phyloP scores from a whole-genome alignment of 2,888 invertebrate species.

The Lasioglossum pauxillum region DNA sequence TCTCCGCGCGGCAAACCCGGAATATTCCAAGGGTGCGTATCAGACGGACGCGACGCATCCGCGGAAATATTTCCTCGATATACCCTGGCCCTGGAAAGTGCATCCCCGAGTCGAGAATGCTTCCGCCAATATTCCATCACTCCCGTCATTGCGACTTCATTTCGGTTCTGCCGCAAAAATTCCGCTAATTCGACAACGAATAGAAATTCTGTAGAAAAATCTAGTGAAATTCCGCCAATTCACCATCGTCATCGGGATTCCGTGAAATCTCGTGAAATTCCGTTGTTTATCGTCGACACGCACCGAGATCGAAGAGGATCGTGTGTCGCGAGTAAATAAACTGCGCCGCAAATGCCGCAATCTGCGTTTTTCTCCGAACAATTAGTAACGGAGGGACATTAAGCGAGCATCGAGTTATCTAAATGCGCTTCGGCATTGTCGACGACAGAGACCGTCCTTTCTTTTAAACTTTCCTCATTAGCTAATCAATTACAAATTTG shows the following conservation, averaged over 20 bases:
- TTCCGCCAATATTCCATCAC: not conserved
- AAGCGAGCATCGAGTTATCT: conserved; percentile 33
- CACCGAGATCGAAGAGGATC: not conserved
- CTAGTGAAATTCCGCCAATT: not conserved
- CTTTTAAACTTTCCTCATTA: conserved; percentile 41
- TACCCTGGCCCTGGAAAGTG: not conserved
- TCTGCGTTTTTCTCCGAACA: conserved; percentile 33
- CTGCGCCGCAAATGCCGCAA: conserved; percentile 32
- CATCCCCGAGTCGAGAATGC: not conserved
- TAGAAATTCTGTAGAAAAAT: not conserved
- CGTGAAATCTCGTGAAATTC: not conserved
- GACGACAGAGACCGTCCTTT: not conserved
- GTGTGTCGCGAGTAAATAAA: not conserved
- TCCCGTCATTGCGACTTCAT: not conserved
- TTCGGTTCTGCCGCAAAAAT: not conserved
- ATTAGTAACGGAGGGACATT: conserved; percentile 25
- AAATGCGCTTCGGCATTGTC: conserved; percentile 29
- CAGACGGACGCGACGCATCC: conserved; percentile 1
- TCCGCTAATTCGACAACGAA: not conserved
- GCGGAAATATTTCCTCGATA: conserved; percentile 10
- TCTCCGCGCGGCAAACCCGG: conserved; percentile 38
- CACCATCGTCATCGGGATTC: not conserved
- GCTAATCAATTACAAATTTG: conserved; percentile 62
- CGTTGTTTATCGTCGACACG: not conserved
- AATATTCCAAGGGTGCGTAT: conserved; percentile 44